Evolutionary conservation across 2,113 vertebrate genomes (phyloP), one percentile per base, ranked within the genome.

Genomic region (Odontesthes bonariensis): DNA sequence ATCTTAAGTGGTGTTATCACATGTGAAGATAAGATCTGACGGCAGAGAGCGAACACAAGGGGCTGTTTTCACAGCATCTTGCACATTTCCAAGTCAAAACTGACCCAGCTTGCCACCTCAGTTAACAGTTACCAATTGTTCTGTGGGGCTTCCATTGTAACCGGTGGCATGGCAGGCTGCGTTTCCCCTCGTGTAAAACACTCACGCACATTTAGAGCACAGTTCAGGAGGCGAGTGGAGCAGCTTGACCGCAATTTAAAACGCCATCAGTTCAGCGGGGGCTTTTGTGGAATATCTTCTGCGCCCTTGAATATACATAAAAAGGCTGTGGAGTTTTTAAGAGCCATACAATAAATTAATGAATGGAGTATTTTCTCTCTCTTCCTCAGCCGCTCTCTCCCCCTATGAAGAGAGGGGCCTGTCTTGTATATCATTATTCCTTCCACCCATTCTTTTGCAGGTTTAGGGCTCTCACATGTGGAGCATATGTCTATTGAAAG

Each of bases 401-500:
- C 47, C 79, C 73, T 73, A 49, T 86, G 75, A 75, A 73, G 79
- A 73, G 86, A 88, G 85, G 73, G 86, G 87, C 82, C 86, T 68
- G 60, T 86, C 88, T 89, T 92, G 91, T 92, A 93, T 93, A 90
- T 93, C 90, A 94, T 94, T 94, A 94, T 92, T 93, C 84, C 81
- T 35, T 82, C 79, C 82, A 81, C 66, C 90, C 89, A 92, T 94
- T 94, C 93, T 94, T 86, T 79, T 72, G 87, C 75, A 76, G 88
- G 90, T 94, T 91, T 88, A 89, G 88, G 86, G 91, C 91, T 89
- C 92, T 91, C 93, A 91, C 89, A 90, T 88, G 84, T 83, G 75
- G 88, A 94, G 93, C 94, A 94, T 94, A 95, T 94, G 94, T 92
- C 94, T 95, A 95, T 95, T 96, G 95, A 96, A 96, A 95, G 94